Conservation (phyloP, 2,113 vertebrate species). For the Engystomops pustulosus region DNA sequence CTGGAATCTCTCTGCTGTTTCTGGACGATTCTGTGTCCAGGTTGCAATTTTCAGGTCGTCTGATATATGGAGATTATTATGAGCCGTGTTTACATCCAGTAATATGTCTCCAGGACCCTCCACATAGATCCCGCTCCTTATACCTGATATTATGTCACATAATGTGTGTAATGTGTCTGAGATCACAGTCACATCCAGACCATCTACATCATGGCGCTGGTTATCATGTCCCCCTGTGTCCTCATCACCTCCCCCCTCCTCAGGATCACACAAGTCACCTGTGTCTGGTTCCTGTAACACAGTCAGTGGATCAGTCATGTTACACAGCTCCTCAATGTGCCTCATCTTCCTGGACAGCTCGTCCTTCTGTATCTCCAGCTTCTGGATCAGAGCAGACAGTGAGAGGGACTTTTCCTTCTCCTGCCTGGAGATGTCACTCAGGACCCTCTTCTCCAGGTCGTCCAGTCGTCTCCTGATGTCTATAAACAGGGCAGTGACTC, state of each 20-base stretch:
- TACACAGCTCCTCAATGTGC: no score
- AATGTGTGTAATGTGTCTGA: background rate
- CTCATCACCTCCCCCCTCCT: no score
- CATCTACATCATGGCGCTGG: no score
- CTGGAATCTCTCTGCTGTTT: constrained; percentile 3
- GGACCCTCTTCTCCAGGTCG: background rate
- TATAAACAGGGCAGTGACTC: no score
- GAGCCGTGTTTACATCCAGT: background rate
- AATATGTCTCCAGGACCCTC: background rate
- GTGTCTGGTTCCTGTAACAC: no score
- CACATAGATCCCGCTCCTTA: background rate
- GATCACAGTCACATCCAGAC: no score
- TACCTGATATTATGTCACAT: background rate
- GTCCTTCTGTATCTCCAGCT: background rate
- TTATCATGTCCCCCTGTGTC: no score
- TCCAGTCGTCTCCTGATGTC: background rate
- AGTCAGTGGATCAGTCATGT: no score
- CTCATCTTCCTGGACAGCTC: no score
- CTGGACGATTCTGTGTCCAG: background rate
- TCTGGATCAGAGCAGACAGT: background rate
- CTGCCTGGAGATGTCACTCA: background rate
- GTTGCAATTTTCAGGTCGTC: background rate
- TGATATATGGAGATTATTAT: background rate
- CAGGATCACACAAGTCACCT: no score
- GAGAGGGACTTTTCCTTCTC: background rate